phyloP scores from a whole-genome alignment of 2,113 vertebrate species.

The Drymodes brunneopygia region DNA sequence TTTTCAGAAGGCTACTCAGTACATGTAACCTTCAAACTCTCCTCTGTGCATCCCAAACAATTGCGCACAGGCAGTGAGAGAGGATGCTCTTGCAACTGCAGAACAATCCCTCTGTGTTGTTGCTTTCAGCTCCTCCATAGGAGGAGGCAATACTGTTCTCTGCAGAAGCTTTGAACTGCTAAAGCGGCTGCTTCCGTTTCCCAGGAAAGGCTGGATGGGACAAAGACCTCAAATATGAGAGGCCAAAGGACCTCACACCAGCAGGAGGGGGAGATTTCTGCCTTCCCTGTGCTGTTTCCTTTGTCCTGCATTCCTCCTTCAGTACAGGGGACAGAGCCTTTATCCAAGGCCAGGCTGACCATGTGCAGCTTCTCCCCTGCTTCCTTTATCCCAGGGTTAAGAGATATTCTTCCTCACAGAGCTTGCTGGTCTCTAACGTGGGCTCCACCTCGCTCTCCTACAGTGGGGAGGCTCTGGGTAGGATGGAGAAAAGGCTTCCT shows the following conservation, averaged over 20 bases:
- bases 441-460: neutral
- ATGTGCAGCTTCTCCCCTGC: neutral
- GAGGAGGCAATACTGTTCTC: neutral
- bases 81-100: neutral
- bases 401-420: neutral
- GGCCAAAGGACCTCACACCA: conserved; percentile 14
- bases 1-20: neutral
- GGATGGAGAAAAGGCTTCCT: neutral
- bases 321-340: neutral
- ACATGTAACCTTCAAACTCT: neutral
- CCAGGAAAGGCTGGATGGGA: neutral
- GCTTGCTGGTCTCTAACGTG: neutral
- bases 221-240: neutral
- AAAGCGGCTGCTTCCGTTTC: neutral
- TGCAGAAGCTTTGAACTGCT: conserved; percentile 14
- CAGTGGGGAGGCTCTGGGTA: neutral
- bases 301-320: conserved; percentile 27
- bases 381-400: neutral
- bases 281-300: neutral
- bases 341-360: neutral
- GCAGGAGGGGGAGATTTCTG: conserved; percentile 34
- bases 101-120: conserved; percentile 9
- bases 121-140: conserved; percentile 10
- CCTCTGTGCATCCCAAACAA: conserved; percentile 8
- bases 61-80: neutral